Percentiles rank a stretch among this genome's conserved stretches.
Conservation (phyloP, 1,140 invertebrate genomes). For the Ooceraea biroi region DNA sequence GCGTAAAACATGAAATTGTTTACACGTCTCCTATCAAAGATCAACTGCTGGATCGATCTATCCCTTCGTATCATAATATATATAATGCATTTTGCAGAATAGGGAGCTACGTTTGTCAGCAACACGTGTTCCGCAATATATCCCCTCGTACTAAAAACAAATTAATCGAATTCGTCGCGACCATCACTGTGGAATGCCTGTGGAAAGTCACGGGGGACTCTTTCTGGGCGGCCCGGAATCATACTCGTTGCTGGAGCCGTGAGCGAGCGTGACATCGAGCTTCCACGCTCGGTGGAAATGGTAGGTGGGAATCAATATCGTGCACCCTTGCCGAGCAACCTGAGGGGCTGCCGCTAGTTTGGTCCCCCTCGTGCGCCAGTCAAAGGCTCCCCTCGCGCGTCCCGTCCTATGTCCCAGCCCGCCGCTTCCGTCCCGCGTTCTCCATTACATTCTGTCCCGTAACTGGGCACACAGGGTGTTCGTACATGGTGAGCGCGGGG, state of each 20-base stretch:
- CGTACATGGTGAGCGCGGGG: not conserved
- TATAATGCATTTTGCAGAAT: too few relatives aligned
- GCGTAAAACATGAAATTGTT: too few relatives aligned
- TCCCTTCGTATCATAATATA: too few relatives aligned
- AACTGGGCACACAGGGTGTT: slow-evolving; percentile 19
- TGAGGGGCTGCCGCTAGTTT: slow-evolving; percentile 65
- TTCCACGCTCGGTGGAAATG: slow-evolving; percentile 50
- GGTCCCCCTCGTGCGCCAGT: slow-evolving; percentile 73
- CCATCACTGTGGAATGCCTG: too few relatives aligned
- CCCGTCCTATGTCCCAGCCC: not conserved
- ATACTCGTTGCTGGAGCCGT: slow-evolving; percentile 31
- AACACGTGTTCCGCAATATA: too few relatives aligned
- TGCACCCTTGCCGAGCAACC: slow-evolving; percentile 74
- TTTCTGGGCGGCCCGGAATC: not conserved
- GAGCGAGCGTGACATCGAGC: slow-evolving; percentile 19
- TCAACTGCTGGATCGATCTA: too few relatives aligned
- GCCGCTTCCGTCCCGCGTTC: not conserved
- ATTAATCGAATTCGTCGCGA: too few relatives aligned
- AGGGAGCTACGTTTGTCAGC: too few relatives aligned
- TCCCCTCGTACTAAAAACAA: too few relatives aligned
- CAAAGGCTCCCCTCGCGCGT: slow-evolving; percentile 63
- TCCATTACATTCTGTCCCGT: slow-evolving; percentile 44
- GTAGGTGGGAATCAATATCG: slow-evolving; percentile 79
- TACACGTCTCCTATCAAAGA: too few relatives aligned
- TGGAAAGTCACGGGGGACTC: too few relatives aligned